A percentile compares a stretch with the other conserved stretches of the same genome.
phyloP scores from a whole-genome alignment of 1,140 invertebrate genomes.

The Hyles vespertilio region DNA sequence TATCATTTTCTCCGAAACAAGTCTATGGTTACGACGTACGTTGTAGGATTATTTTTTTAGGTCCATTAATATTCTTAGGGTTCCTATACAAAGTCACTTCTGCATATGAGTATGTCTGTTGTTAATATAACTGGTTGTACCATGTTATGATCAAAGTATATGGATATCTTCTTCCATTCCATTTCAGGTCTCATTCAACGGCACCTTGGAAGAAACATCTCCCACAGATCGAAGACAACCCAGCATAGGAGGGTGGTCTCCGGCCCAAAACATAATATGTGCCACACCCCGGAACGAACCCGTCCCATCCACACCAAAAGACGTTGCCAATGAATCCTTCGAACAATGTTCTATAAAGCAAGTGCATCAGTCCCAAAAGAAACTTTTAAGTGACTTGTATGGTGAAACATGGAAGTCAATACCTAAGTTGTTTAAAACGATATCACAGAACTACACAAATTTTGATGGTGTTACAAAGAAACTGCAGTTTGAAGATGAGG shows the following conservation, averaged over 20 bases:
- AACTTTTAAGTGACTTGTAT: constrained; percentile 57
- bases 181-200: constrained; percentile 48
- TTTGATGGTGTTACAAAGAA: constrained; percentile 48
- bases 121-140: too few species aligned
- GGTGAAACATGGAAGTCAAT: constrained; percentile 65
- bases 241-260: constrained; percentile 60
- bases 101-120: too few species aligned
- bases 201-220: constrained; percentile 33
- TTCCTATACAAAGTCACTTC: too few species aligned
- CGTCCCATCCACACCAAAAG: constrained; percentile 51
- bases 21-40: too few species aligned
- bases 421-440: constrained; percentile 50
- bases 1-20: too few species aligned
- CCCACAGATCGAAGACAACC: constrained; percentile 36
- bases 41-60: too few species aligned
- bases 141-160: neutral
- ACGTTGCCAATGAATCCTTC: constrained; percentile 48
- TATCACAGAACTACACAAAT: constrained; percentile 39
- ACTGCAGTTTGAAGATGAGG: constrained; percentile 54
- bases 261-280: constrained; percentile 56
- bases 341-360: constrained; percentile 60
- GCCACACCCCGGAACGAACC: constrained; percentile 47
- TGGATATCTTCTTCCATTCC: constrained; percentile 1
- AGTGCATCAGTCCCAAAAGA: constrained; percentile 59
- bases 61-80: too few species aligned